Evolutionary conservation across 2,113 vertebrate genomes (phyloP).

Genomic region (Pyxicephalus adspersus): DNA sequence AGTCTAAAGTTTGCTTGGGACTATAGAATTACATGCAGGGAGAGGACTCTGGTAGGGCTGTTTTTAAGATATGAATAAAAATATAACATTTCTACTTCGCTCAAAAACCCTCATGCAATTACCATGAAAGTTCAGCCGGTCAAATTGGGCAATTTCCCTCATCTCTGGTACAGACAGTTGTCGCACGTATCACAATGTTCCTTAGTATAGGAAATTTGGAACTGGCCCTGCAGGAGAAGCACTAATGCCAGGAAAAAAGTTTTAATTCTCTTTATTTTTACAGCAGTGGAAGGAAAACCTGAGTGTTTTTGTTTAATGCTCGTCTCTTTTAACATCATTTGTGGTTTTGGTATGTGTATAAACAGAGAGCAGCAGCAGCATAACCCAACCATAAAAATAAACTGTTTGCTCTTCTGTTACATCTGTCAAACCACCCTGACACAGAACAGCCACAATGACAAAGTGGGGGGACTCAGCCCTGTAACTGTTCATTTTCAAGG

Average conservation of each 20-base stretch:
- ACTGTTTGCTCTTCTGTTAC: slow-evolving; percentile 15
- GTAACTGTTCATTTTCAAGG: not conserved
- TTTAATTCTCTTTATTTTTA: slow-evolving; percentile 53
- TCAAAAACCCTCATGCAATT: too few relatives aligned
- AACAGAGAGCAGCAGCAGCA: slow-evolving; percentile 46
- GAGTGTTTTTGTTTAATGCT: slow-evolving; percentile 47
- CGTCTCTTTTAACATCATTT: slow-evolving; percentile 47
- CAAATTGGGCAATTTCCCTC: too few relatives aligned
- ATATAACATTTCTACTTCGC: too few relatives aligned
- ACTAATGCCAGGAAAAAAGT: not conserved
- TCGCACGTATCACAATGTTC: too few relatives aligned
- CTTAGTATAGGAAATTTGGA: not conserved
- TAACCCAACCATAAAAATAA: slow-evolving; percentile 36
- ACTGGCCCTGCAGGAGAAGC: not conserved
- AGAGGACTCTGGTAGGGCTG: too few relatives aligned
- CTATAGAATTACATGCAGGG: too few relatives aligned
- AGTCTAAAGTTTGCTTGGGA: too few relatives aligned
- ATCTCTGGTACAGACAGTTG: too few relatives aligned
- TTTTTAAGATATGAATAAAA: too few relatives aligned
- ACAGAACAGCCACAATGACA: slow-evolving; percentile 13
- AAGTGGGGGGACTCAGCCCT: not conserved
- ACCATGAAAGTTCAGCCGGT: too few relatives aligned
- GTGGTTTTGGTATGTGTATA: slow-evolving; percentile 51
- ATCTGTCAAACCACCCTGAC: slow-evolving; percentile 21
- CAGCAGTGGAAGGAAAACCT: slow-evolving; percentile 41